Evolutionary conservation across 2,888 invertebrate species (phyloP), one percentile per base, ranked within the genome.

Genomic region (Orthosia incerta): DNA sequence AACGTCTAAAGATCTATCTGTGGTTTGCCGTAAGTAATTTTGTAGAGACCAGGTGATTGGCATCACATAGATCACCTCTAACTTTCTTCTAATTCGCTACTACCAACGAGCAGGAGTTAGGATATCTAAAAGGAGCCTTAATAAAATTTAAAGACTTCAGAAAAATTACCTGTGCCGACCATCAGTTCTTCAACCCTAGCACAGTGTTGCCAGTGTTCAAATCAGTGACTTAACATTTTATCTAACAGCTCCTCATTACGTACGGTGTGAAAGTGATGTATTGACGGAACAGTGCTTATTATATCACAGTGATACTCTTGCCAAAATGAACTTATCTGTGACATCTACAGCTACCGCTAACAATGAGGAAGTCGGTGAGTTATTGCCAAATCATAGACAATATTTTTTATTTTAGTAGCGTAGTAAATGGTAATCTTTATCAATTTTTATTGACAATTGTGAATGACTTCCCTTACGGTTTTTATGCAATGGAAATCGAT

Each of bases 291-390:
- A 77, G 68, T 79, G 57, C 70, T 55, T 50, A 69, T 80, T 82
- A 82, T 71, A 82, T 84, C 76, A 84, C 64, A 85, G 83, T 83
- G 83, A 86, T 83, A 81, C 71, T 79, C 75, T 84, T 76, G 77
- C 80, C 72, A 93, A 91, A 88, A 95, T 95, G 94, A 94, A 93
- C 89, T 82, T 94, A 71, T 91, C 93, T 66, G 86, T 93, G 63
- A 86, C 92, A 56, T 85, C 93, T 16, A 89, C 89, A 39, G 81
- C 89, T 73, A 88, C 84, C 79, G 64, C 76, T 61, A 91, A 90
- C 86, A 94, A 90, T 84, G 95, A 94, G 79, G 95, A 95, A 89
- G 90, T 93, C 75, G 95, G 95, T 95, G 92, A 95, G 95, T 94
- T 83, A 53, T 57, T 71, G 46, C 45, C 20, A 59, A 65, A 69